Base-by-base conservation (phyloP, 1,140 invertebrate genomes). In the Ridgeia piscesae region DNA sequence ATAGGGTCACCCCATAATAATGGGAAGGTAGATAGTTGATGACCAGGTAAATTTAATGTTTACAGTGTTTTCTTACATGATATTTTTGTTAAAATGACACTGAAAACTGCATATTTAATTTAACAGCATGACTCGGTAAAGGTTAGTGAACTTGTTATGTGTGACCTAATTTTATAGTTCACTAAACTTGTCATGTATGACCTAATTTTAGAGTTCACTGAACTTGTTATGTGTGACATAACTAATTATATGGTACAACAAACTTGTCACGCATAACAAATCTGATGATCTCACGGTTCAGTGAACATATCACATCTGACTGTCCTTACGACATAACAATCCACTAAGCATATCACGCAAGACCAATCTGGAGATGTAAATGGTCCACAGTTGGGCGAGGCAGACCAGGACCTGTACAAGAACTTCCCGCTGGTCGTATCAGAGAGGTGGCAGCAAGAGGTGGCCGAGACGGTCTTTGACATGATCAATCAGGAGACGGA, bases 381-480 rank as follows among this genome's bases (percentile, higher is more conserved):
- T 42, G 42, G 42, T 42, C 42, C 21, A 42, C 89, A 98, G 97
- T 96, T 99, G 93, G 98, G 98, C 1, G 99, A 99, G 93, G 97
- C 98, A 0, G 99, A 99, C 96, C 99, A 99, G 96, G 99, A 99
- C 93, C 96, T 99, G 92, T 99, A 99, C 96, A 99, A 99, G 96
- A 99, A 99, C 96, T 99, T 99, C 96, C 98, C 99, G 90, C 97
- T 99, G 93, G 98, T 99, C 89, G 99, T 99, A 95, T 99, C 99
- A 1, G 99, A 99, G 96, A 97, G 99, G 95, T 99, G 99, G 99
- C 99, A 99, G 96, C 97, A 98, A 90, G 99, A 99, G 97, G 99
- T 99, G 1, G 98, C 99, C 11, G 99, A 99, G 96, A 99, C 99
- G 2, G 99, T 99, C 33, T 99, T 99, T 96, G 99, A 99, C 95